Conservation (phyloP, 2,113 vertebrate genomes). For the Syngnathus scovelli region DNA sequence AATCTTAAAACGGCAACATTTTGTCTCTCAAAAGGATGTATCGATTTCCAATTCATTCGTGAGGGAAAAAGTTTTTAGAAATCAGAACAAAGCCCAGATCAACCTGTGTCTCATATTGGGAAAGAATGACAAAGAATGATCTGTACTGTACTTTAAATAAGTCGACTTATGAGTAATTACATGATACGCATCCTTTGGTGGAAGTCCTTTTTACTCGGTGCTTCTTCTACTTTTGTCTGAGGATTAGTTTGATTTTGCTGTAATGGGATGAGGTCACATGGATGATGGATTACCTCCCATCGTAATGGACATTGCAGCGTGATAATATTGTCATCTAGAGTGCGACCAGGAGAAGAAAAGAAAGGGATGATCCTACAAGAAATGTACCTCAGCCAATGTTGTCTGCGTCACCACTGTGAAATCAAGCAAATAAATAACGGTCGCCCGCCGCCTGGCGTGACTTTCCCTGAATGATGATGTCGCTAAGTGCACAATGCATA, state of each 20-base stretch:
- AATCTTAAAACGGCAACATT: not conserved
- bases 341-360: conserved; percentile 15
- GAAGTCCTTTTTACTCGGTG: not conserved
- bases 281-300: not conserved
- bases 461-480: conserved; percentile 57
- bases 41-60: not conserved
- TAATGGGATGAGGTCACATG: conserved; percentile 1
- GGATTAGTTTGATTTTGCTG: not conserved
- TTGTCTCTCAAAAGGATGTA: not conserved
- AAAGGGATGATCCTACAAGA: conserved; percentile 1
- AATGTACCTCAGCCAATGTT: conserved; percentile 1
- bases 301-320: conserved; percentile 11
- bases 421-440: conserved; percentile 18
- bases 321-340: not conserved
- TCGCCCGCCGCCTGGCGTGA: conserved; percentile 26
- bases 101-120: not conserved
- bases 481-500: conserved; percentile 41
- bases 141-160: not conserved
- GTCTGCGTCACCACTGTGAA: not conserved
- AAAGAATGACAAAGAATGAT: not conserved
- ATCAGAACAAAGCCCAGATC: not conserved
- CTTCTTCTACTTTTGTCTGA: not conserved
- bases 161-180: not conserved
- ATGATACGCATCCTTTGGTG: not conserved
- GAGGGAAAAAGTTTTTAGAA: not conserved